These are phyloP conservation scores for Mormyrus iriodes DNA, from an alignment of 2,113 vertebrate genomes.

Conservation along the genomic window DNA sequence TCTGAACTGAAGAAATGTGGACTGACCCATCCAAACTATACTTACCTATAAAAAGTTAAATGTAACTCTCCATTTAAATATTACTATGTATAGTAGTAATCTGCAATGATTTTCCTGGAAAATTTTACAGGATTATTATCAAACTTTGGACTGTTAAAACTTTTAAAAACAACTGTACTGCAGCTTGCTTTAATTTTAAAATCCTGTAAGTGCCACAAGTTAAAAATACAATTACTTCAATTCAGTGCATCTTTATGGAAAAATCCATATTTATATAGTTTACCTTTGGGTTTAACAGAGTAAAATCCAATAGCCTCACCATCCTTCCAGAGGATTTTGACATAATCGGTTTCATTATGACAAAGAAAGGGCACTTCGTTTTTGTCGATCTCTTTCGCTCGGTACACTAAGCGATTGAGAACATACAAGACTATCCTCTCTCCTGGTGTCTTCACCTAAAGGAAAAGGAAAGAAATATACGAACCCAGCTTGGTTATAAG, in stretches of 20 bases:
- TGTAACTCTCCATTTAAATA: neutral
- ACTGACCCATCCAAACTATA: too few species aligned
- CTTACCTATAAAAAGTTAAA: neutral
- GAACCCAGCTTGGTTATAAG: neutral
- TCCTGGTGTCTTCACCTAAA: constrained; percentile 71
- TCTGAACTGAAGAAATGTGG: too few species aligned
- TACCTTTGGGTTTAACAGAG: constrained; percentile 81
- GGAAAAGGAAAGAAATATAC: constrained; percentile 9
- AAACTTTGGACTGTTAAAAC: neutral
- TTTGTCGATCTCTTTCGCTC: constrained; percentile 71
- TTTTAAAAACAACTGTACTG: neutral
- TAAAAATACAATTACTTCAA: neutral
- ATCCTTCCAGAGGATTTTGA: constrained; percentile 81
- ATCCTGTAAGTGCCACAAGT: neutral
- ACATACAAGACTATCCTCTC: constrained; percentile 85
- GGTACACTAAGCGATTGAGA: constrained; percentile 82
- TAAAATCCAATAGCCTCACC: constrained; percentile 89
- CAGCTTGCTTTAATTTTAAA: neutral
- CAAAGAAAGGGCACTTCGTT: constrained; percentile 77
- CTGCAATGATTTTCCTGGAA: neutral
- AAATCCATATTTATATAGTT: neutral
- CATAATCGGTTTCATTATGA: constrained; percentile 69
- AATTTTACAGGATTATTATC: neutral
- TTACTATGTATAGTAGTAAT: neutral
- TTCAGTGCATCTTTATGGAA: neutral